Evolutionary conservation across 1,140 invertebrate genomes (phyloP).

Genomic region (Charaxes varanes): DNA sequence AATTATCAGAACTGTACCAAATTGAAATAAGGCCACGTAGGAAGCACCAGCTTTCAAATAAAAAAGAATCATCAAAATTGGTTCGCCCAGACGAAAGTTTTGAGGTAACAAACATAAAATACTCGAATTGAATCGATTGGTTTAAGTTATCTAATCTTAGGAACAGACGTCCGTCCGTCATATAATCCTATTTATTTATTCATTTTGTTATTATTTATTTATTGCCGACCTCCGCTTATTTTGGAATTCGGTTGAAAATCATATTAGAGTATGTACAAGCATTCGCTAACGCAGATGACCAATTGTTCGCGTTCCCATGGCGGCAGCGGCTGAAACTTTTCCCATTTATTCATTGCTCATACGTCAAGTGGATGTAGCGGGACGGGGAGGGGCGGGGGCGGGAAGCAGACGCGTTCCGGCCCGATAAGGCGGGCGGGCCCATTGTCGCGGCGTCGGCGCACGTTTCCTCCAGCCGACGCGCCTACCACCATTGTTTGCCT

Average conservation of each 20-base stretch:
- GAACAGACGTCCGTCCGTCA: too few species aligned
- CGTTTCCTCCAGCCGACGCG: slow-evolving; percentile 66
- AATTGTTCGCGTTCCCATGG: slow-evolving; percentile 64
- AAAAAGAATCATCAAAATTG: too few species aligned
- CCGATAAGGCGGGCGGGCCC: slow-evolving; percentile 58
- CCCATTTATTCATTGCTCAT: slow-evolving; percentile 70
- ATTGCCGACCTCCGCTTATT: neutral
- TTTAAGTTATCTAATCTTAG: too few species aligned
- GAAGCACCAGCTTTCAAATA: too few species aligned
- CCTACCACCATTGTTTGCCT: slow-evolving; percentile 58
- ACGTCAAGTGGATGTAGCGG: slow-evolving; percentile 51
- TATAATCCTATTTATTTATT: neutral
- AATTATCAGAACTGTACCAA: too few species aligned
- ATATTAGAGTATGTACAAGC: slow-evolving; percentile 33
- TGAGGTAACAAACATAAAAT: too few species aligned
- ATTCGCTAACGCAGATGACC: slow-evolving; percentile 44
- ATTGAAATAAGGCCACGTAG: too few species aligned
- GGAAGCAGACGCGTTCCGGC: slow-evolving; percentile 51
- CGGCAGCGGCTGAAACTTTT: slow-evolving; percentile 63
- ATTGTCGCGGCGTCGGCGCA: slow-evolving; percentile 67
- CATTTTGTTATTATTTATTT: neutral
- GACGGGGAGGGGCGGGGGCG: slow-evolving; percentile 20
- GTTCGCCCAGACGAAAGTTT: too few species aligned
- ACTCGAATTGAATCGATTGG: too few species aligned
- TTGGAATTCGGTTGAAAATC: neutral